Base-by-base conservation (phyloP, 2,888 invertebrate species). In the Sarcophaga caerulescens region DNA sequence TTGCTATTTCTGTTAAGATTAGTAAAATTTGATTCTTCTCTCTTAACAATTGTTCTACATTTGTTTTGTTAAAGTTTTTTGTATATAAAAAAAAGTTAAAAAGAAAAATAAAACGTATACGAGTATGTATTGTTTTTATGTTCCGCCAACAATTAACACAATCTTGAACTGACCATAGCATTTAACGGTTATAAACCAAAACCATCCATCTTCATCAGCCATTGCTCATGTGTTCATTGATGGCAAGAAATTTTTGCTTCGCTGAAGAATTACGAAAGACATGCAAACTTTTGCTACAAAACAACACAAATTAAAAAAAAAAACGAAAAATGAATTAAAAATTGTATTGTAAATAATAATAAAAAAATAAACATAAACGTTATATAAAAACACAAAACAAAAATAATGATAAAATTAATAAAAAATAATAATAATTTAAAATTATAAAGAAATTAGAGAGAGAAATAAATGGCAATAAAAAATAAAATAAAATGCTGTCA, bases 91-190 rank as follows among this genome's bases (percentile, higher is more conserved):
- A 35, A 8, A n/a, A 0, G 0, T 52, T 12, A 52, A 12, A 52
- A 52, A 52, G 14, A 52, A 52, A 52, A 52, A 14, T 52, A 52
- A 14, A 14, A 52, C 14, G 52, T 52, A 2, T 14, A 11, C 3
- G 6, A 5, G 47, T 47, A 52, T 17, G 17, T 52, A 52, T 14
- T 81, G 68, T 74, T 81, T 57, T 60, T 57, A 59, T 74, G 81
- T 84, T 78, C 65, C 77, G 74, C 77, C 84, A 84, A 84, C 81
- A 84, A 81, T 84, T 86, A 86, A 84, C 86, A 84, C 84, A 84
- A 78, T 84, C 73, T 78, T 81, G 84, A 78, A 68, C 70, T 81
- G 84, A 75, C 84, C 86, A 86, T 84, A 84, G 75, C 86, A 77
- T 86, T 86, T 83, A 86, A 86, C 86, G 74, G 84, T 84, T 84